Evolutionary conservation across 2,888 invertebrate species (phyloP), one percentile per base, ranked within the genome.

Genomic region (Euclidia mi): DNA sequence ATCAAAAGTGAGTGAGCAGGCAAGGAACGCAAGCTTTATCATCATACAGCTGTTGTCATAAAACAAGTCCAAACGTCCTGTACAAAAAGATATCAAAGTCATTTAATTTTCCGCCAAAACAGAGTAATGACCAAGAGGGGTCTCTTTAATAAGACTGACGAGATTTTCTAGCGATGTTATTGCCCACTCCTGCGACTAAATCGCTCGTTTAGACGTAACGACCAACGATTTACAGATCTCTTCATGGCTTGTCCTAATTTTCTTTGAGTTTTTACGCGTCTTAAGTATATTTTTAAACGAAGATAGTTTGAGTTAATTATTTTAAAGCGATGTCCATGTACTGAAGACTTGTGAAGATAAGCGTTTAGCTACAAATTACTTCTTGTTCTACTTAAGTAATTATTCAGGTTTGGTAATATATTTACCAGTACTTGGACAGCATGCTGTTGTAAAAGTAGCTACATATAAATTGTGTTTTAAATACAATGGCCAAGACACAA

Each of bases 71-170:
- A 61, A 75, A 76, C 44, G 63, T 66, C 65, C 56, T 71, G 65
- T 69, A 73, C 76, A 73, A 78, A 78, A 77, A 74, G 72, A 80
- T 76, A 79, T 68, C 64, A 74, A 68, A 81, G 59, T 77, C 82
- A 71, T 87, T 87, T 88, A 88, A 89, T 87, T 87, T 88, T 84
- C 82, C 83, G 81, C 82, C 85, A 81, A 88, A 88, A 85, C 84
- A 84, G 80, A 80, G 79, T 85, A 87, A 87, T 85, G 82, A 83
- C 82, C 72, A 64, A 74, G 75, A 75, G 75, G 72, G 76, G 60
- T 71, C 78, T 73, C 67, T 76, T 85, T 87, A 87, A 88, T 86
- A 87, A 87, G 84, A 81, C 81, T 84, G 83, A 80, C 82, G 85
- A 83, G 86, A 84, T 82, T 82, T 80, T 73, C 82, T 79, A 76